Evolutionary conservation across 2,888 invertebrate genomes (phyloP).

Genomic region (Meiosimyza decipiens): DNA sequence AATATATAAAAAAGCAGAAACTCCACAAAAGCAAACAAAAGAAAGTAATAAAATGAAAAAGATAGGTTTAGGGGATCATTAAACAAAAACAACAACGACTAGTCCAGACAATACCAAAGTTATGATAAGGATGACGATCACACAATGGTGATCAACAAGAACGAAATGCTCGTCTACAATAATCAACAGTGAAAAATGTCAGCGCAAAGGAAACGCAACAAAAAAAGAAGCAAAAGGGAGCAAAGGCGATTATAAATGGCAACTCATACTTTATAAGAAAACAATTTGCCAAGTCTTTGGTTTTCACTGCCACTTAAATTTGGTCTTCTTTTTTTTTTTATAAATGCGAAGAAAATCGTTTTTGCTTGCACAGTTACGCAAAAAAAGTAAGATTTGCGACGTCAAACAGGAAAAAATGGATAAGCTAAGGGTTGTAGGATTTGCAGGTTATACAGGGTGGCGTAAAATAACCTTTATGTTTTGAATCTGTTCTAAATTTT

Average conservation of each 20-base stretch:
- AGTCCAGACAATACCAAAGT: neutral
- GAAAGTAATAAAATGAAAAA: constrained; percentile 28
- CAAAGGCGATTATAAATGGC: constrained; percentile 28
- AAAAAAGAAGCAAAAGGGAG: neutral
- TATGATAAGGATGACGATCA: constrained; percentile 16
- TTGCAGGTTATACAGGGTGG: neutral
- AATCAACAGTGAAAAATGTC: constrained; percentile 16
- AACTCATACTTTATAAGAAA: constrained; percentile 22
- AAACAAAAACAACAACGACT: constrained; percentile 12
- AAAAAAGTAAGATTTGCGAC: too few species aligned
- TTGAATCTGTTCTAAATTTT: too few species aligned
- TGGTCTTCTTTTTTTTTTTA: too few species aligned
- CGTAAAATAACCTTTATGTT: too few species aligned
- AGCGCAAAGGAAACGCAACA: neutral
- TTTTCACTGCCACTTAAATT: neutral
- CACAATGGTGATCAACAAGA: neutral
- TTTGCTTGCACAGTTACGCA: too few species aligned
- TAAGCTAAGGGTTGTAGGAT: neutral
- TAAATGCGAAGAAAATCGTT: too few species aligned
- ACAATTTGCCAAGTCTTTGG: neutral
- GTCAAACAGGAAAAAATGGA: too few species aligned
- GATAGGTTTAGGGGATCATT: constrained; percentile 38
- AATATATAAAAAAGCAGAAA: neutral
- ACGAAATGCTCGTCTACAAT: neutral
- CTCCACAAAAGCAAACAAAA: constrained; percentile 19